Percentiles rank a stretch among this genome's conserved stretches.
These are phyloP conservation scores for Cavia porcellus DNA, from an alignment of 2,113 vertebrate genomes.

Conservation along the genomic window DNA sequence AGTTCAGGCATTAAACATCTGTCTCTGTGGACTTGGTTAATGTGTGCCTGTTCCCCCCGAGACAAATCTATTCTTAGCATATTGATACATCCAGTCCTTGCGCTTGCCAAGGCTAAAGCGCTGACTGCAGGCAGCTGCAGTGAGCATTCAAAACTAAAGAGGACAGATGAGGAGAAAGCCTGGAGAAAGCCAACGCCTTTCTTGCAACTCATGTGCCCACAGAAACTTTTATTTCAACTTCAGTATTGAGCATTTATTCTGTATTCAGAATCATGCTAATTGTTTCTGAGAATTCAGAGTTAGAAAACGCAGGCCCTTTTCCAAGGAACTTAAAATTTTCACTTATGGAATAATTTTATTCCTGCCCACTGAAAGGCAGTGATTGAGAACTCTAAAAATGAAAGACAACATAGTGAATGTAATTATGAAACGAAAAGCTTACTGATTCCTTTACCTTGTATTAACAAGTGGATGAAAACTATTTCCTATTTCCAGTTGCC, in stretches of 20 bases:
- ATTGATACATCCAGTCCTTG: conserved; percentile 64
- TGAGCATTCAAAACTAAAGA: conserved; percentile 60
- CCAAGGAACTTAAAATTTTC: conserved; percentile 29
- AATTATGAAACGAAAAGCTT: neutral
- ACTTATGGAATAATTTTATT: conserved; percentile 61
- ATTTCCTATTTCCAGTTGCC: neutral
- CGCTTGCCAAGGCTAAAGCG: conserved; percentile 55
- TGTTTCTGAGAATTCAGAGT: conserved; percentile 53
- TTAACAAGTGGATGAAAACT: neutral
- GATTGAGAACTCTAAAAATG: conserved; percentile 33
- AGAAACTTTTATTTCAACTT: conserved; percentile 58
- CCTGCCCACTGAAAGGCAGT: conserved; percentile 60
- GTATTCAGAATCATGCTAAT: conserved; percentile 61
- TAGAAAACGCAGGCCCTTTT: conserved; percentile 28
- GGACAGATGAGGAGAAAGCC: conserved; percentile 54
- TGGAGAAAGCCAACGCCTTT: neutral
- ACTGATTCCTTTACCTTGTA: neutral
- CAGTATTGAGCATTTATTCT: conserved; percentile 31
- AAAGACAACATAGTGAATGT: conserved; percentile 17
- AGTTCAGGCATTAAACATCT: conserved; percentile 70
- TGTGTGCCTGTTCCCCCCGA: conserved; percentile 52
- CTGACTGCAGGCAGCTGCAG: conserved; percentile 58
- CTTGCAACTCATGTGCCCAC: neutral
- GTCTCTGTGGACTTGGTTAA: conserved; percentile 71
- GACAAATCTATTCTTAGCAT: conserved; percentile 71